phyloP scores from a whole-genome alignment of 2,797 vertebrate genomes.

The Steatocranus sp. region DNA sequence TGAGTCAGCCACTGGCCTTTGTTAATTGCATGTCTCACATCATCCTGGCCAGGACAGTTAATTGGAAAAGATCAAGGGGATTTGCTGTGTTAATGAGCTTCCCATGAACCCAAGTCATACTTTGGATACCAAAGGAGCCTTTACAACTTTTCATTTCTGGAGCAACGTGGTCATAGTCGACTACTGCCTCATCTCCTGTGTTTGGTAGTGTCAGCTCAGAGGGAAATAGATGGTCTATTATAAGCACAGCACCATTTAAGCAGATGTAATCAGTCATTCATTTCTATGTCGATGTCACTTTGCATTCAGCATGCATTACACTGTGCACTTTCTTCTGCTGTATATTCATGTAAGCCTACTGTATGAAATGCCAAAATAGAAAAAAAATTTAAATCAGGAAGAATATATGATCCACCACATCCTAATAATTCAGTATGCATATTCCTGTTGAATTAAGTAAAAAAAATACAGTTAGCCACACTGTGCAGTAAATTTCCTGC shows the following conservation, averaged over 20 bases:
- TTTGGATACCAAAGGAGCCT: slow-evolving; percentile 58
- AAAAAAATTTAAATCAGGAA: neutral
- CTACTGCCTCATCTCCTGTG: slow-evolving; percentile 37
- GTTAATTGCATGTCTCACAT: slow-evolving; percentile 70
- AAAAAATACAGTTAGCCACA: neutral
- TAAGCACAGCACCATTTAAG: slow-evolving; percentile 21
- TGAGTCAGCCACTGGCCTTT: slow-evolving; percentile 66
- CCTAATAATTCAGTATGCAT: neutral
- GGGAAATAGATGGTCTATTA: slow-evolving; percentile 30
- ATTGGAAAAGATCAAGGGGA: slow-evolving; percentile 74
- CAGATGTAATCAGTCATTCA: slow-evolving; percentile 8
- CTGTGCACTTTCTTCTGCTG: neutral
- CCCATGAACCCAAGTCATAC: slow-evolving; percentile 62
- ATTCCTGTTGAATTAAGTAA: neutral
- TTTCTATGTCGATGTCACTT: neutral
- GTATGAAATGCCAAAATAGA: neutral
- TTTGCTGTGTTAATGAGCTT: slow-evolving; percentile 73
- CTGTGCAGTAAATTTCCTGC: neutral
- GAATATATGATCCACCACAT: neutral
- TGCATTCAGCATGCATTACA: neutral
- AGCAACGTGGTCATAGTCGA: slow-evolving; percentile 5
- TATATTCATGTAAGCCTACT: neutral
- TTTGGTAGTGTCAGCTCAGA: slow-evolving; percentile 23
- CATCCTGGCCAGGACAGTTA: slow-evolving; percentile 66
- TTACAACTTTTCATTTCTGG: slow-evolving; percentile 47